Base-by-base conservation (phyloP, 64 coral and sea anemone genomes). In the Trachythela sp. region DNA sequence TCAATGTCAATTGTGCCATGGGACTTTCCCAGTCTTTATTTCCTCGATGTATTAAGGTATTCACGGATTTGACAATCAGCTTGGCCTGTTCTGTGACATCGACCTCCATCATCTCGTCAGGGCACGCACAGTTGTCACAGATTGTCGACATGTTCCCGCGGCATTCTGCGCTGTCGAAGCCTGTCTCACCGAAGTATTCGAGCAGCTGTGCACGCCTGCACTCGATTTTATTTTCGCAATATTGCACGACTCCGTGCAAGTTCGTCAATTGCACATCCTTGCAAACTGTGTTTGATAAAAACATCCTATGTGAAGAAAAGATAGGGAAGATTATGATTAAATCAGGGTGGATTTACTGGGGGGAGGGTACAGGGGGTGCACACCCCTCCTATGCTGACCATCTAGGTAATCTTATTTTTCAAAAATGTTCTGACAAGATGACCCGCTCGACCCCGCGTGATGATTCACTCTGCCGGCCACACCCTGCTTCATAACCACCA, bases 171-270 rank as follows among this genome's bases (percentile, higher is more conserved):
- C 85, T 48, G 58, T 29, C 91, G 88, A 89, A 99, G 48, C 91
- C 90, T 26, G 92, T 93, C 76, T 99, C 96, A 38, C 96, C 96
- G 59, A 99, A 99, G 84, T 99, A 99, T 48, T 94, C 92, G 4
- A 99, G 92, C 54, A 99, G 36, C 50, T 99, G 96, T n/a, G 92
- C 93, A 77, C 96, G 88, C 52, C 96, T 90, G 30, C 96, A 99
- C 41, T 99, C 96, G 0, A 93, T 93, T n/a, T 87, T 70, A 43
- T 99, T 99, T 83, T 99, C 96, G 59, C 96, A 94, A 40, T 80
- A 99, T 30, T 99, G 96, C 27, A 99, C 96, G 6, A 99, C 96
- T 2, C 96, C 91, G 83, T 91, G 95, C 5, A 99, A 88, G 64
- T 99, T 99, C 20, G 93, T 94, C 75, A 92, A 95, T 38, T 99